Base-by-base conservation (phyloP, 2,113 vertebrate genomes). In the Cyanistes caeruleus region DNA sequence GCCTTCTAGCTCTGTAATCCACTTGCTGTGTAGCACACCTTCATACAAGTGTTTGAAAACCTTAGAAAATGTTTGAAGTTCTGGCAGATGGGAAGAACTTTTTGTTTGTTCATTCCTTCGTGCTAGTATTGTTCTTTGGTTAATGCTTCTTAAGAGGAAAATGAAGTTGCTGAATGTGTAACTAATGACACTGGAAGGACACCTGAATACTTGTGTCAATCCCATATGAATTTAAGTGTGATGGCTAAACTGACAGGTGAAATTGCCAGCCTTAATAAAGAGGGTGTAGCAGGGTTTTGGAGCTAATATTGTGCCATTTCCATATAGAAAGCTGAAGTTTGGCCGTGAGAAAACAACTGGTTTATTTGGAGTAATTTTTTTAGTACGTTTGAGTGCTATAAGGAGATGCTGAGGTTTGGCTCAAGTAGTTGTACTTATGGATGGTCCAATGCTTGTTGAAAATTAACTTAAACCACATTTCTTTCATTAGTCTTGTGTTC, bases 61-160 rank as follows among this genome's bases (percentile, higher is more conserved):
- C 18, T 90, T 69, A 55, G n/a, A 56, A 80, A 68, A 53, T 83
- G 31, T 85, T 81, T 93, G 31, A 73, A 60, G 11, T 84, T 70
- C 59, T 83, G 31, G 25, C 25, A 79, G 35, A 49, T 73, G 78
- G 17, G 37, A 39, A 19, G 7, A 55, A 33, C 4, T 58, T n/a
- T n/a, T n/a, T 94, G 37, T 83, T 96, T 79, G 59, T 62, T 83
- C 59, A 76, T 92, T 93, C 68, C 53, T 79, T 86, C 41, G 30
- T 60, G 67, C 49, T 81, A 79, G 23, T 56, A 73, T 72, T 81
- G 49, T 87, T 93, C 65, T 63, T 68, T 39, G 24, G 24, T 68
- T 49, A 83, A 8, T 53, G 37, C 12, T 79, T 8, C 58, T 89
- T 56, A 48, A 76, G 21, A 75, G 48, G 18, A 73, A 85, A 58